These are phyloP conservation scores for Polyommatus icarus DNA, from an alignment of 2,888 invertebrate species.

Conservation along the genomic window DNA sequence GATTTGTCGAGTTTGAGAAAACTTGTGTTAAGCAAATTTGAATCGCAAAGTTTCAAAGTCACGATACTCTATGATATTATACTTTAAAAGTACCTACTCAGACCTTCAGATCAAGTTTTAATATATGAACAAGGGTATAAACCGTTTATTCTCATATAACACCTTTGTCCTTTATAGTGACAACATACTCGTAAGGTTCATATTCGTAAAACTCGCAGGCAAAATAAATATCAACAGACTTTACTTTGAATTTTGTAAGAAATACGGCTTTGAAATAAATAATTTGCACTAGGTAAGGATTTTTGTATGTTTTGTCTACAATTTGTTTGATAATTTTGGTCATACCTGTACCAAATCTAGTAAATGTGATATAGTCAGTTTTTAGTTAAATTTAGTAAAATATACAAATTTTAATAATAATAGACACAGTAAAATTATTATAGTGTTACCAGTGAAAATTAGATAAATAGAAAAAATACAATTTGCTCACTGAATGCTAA, in stretches of 20 bases:
- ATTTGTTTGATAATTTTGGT: background rate
- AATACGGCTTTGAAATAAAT: background rate
- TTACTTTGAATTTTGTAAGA: background rate
- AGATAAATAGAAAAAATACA: no score
- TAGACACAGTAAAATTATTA: no score
- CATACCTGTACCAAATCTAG: background rate
- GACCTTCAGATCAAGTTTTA: background rate
- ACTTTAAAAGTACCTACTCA: background rate
- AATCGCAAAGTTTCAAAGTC: background rate
- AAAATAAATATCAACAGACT: no score
- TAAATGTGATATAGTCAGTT: background rate
- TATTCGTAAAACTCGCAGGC: no score
- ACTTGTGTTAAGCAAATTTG: background rate
- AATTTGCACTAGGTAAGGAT: background rate
- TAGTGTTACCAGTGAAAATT: no score
- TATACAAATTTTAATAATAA: no score
- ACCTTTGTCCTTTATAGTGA: no score
- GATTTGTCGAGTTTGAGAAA: no score
- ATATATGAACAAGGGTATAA: background rate
- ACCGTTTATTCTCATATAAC: no score
- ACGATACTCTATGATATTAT: background rate
- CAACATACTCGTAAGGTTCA: no score
- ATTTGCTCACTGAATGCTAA: background rate
- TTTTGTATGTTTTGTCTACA: no score
- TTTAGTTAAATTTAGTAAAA: no score